phyloP scores from a whole-genome alignment of 2,888 invertebrate genomes.

The Hydraecia micacea region DNA sequence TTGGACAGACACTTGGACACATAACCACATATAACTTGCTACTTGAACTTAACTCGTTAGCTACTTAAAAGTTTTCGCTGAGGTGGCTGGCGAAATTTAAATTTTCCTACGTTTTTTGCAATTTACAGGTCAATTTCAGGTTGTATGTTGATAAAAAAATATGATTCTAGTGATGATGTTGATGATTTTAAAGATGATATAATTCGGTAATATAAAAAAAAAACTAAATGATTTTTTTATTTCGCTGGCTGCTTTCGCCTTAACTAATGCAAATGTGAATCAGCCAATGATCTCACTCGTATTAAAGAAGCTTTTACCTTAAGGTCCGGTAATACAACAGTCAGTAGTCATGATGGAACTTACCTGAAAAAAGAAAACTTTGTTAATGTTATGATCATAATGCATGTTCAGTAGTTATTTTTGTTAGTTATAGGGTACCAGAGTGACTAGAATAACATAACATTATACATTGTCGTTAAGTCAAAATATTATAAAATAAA shows the following conservation, averaged over 20 bases:
- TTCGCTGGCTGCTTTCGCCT: neutral
- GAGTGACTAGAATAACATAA: neutral
- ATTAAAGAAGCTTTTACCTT: slow-evolving; percentile 28
- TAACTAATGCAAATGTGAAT: neutral
- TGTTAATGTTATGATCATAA: neutral
- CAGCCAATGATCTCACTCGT: neutral
- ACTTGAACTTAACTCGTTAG: neutral
- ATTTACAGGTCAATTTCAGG: neutral
- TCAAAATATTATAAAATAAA: neutral
- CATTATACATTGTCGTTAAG: neutral
- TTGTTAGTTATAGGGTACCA: neutral
- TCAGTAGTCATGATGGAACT: slow-evolving; percentile 14
- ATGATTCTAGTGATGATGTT: neutral
- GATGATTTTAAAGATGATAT: neutral
- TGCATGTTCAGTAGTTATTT: neutral
- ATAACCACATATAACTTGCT: neutral
- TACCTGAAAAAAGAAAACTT: slow-evolving; percentile 41
- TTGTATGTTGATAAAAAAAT: neutral
- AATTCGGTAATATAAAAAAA: too few relatives aligned
- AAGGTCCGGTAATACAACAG: neutral
- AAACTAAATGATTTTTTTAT: too few relatives aligned
- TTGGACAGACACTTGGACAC: neutral
- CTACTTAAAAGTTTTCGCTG: neutral
- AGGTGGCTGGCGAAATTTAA: neutral
- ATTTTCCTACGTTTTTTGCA: neutral